These are phyloP conservation scores for Idaea aversata DNA, from an alignment of 2,888 invertebrate genomes.

Conservation along the genomic window DNA sequence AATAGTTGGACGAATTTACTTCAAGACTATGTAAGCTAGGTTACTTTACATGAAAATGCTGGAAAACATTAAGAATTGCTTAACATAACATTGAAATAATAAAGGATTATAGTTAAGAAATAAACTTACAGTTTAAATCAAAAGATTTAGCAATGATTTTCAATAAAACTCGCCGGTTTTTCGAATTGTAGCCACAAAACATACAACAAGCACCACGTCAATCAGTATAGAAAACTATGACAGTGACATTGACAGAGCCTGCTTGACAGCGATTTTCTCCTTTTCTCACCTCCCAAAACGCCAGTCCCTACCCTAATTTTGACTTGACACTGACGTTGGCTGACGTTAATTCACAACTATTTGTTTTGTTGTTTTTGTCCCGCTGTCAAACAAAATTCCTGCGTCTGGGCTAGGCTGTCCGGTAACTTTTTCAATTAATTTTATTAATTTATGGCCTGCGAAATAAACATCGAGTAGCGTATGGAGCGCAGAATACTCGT, in stretches of 20 bases:
- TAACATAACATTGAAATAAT: not conserved
- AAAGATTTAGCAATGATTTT: not conserved
- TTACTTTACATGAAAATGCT: conserved; percentile 27
- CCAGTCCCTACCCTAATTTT: not conserved
- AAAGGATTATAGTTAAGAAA: not conserved
- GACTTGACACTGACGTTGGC: not conserved
- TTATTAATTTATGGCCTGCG: not conserved
- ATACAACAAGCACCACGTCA: not conserved
- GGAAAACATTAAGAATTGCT: conserved; percentile 2
- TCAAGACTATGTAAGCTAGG: not conserved
- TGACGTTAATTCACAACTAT: not conserved
- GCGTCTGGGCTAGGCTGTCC: not conserved
- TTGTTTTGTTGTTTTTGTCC: not conserved
- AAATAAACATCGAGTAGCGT: not conserved
- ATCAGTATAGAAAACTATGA: not conserved
- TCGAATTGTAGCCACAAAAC: not conserved
- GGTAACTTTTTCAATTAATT: not conserved
- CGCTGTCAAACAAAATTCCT: not conserved
- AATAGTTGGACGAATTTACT: too few species aligned
- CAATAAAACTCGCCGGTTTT: not conserved
- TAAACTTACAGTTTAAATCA: not conserved
- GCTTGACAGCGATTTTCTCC: not conserved
- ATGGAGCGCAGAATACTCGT: not conserved
- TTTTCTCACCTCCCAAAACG: too few species aligned
- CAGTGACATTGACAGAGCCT: not conserved